Base-by-base conservation (phyloP, 35 echinoderm and acorn worm species). In the Heliocidaris tuberculata region DNA sequence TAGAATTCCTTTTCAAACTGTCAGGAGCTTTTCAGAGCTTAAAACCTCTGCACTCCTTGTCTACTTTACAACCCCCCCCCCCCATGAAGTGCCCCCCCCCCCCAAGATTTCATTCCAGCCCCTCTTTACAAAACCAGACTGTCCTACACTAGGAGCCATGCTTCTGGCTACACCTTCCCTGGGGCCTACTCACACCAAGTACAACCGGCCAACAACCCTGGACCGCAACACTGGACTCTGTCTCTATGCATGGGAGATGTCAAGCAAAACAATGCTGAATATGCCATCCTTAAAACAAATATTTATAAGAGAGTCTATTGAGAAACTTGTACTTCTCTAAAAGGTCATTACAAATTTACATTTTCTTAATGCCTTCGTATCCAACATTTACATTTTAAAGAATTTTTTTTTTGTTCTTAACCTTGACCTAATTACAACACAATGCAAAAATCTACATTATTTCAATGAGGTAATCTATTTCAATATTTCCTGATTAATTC, bases 161-260 rank as follows among this genome's bases (percentile, higher is more conserved):
- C 31, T 48, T 32, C 31, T 89, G 87, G 47, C 87, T 48, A 89
- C 11, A 12, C 32, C 87, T 17, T 89, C 87, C 87, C 87, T 15
- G 10, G 87, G 87, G 87, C 87, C 87, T 89, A 89, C 87, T 89
- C 47, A 32, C 31, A 30, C 65, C 87, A 89, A 48, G 87, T 48
- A 89, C 31, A 48, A 89, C 31, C 87, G 24, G 24, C 87, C 87
- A 89, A 89, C 87, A 89, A 48, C 31, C 87, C 87, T 89, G 47
- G 87, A 89, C 87, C 87, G 17, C 31, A 89, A 89, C 15, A 27
- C 87, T 89, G 87, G 87, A 89, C 87, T 89, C 87, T 89, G 87
- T 89, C 87, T 78, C 27, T 27, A 78, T 17, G 19, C 65, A n/a
- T 27, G 65, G 27, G 65, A 78, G 27, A 78, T 78, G 65, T 78